Evolutionary conservation across 2,797 vertebrate species (phyloP).

Genomic region (Delichon dasypus): DNA sequence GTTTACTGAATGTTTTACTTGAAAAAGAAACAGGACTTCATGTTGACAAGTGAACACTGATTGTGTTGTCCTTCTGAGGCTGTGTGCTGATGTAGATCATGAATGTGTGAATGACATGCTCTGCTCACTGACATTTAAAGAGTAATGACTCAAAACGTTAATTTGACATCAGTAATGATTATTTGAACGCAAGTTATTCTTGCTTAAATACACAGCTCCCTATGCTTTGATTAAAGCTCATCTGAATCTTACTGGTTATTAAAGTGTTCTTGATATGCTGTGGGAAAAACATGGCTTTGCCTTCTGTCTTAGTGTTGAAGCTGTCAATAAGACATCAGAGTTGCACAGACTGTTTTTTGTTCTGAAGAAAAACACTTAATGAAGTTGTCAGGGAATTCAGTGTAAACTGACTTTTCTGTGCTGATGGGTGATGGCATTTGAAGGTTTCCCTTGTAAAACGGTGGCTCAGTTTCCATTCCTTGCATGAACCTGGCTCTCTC

Average conservation of each 20-base stretch:
- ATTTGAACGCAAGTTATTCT: constrained; percentile 40
- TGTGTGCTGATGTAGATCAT: background rate
- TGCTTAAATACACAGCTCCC: constrained; percentile 14
- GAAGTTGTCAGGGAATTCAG: background rate
- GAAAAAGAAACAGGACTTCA: background rate
- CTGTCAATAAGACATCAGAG: background rate
- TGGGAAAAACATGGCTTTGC: background rate
- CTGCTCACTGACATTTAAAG: constrained; percentile 6
- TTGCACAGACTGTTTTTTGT: background rate
- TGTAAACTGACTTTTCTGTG: background rate
- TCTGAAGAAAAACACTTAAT: background rate
- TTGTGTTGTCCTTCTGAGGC: background rate
- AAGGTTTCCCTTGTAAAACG: background rate
- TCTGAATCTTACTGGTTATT: background rate
- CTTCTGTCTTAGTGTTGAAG: background rate
- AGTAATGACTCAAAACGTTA: constrained; percentile 11
- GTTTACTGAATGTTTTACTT: background rate
- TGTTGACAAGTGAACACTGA: background rate
- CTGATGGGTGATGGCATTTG: background rate
- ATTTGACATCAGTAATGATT: constrained; percentile 41
- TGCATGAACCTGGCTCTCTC: background rate
- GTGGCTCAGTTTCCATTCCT: background rate
- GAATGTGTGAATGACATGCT: background rate
- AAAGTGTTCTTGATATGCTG: background rate
- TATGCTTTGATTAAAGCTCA: constrained; percentile 20